phyloP scores from a whole-genome alignment of 2,797 vertebrate genomes.

The Malurus leucopterus region DNA sequence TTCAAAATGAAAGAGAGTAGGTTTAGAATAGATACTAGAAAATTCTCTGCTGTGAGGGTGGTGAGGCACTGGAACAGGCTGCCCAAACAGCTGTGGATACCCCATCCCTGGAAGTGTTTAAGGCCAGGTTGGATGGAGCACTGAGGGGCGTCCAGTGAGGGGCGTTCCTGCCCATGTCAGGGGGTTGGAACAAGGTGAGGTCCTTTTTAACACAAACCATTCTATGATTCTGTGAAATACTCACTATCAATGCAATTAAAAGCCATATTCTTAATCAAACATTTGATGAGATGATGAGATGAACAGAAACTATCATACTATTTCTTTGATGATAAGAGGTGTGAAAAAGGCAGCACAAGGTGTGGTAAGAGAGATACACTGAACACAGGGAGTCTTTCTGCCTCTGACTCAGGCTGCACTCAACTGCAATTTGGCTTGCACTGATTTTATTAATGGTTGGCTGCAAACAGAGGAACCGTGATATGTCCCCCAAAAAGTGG shows the following conservation, averaged over 20 bases:
- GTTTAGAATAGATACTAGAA: not conserved
- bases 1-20: not conserved
- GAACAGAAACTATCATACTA: rapidly evolving
- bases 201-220: not conserved
- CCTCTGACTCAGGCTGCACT: not conserved
- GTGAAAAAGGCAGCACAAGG: not conserved
- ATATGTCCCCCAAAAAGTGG: not conserved
- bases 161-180: not conserved
- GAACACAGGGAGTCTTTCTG: not conserved
- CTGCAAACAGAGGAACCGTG: not conserved
- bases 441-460: not conserved
- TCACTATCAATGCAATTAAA: not conserved
- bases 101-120: not conserved
- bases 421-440: not conserved
- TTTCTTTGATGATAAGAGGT: not conserved
- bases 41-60: not conserved
- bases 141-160: not conserved
- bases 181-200: not conserved
- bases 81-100: not conserved
- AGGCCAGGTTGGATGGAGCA: not conserved
- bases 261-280: not conserved
- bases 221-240: not conserved
- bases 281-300: not conserved
- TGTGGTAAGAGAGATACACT: not conserved
- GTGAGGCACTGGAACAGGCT: not conserved